Evolutionary conservation across 23 tunicate species (phyloP).

Genomic region (Phallusia fumigata): DNA sequence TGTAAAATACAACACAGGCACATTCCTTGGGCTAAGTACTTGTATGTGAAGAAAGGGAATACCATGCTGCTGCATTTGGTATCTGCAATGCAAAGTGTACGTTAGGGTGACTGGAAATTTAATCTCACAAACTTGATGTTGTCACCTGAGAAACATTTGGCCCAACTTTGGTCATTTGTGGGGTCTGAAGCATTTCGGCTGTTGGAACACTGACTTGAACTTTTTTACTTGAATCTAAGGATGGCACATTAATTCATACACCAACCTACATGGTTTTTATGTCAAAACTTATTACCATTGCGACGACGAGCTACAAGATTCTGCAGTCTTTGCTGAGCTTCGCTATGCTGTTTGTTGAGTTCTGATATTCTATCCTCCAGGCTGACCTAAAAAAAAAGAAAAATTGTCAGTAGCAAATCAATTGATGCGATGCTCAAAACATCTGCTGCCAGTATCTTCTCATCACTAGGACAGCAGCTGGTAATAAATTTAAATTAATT

Average conservation of each 20-base stretch:
- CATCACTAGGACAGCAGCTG: no score
- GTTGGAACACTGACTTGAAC: conserved; percentile 71
- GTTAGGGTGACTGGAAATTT: background rate
- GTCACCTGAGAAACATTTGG: background rate
- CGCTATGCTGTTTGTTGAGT: conserved; percentile 73
- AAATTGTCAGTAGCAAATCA: no score
- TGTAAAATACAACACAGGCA: background rate
- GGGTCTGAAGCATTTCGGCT: conserved; percentile 67
- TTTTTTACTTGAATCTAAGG: conserved; percentile 21
- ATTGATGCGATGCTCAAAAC: no score
- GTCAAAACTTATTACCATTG: conserved; percentile 25
- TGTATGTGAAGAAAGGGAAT: background rate
- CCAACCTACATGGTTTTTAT: no score
- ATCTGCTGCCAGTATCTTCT: no score
- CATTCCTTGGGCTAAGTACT: background rate
- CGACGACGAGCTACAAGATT: conserved; percentile 53
- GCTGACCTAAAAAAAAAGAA: conserved; percentile 41
- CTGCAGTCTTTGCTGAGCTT: conserved; percentile 85
- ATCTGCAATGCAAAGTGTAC: background rate
- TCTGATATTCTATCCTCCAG: conserved; percentile 88
- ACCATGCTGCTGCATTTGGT: conserved; percentile 12
- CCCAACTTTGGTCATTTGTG: conserved; percentile 25
- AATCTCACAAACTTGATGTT: background rate
- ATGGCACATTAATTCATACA: background rate
- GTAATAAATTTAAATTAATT: no score